Percentiles rank a stretch among this genome's conserved stretches.
Evolutionary conservation across 2,113 vertebrate genomes (phyloP).

Genomic region (Pyxicephalus adspersus): DNA sequence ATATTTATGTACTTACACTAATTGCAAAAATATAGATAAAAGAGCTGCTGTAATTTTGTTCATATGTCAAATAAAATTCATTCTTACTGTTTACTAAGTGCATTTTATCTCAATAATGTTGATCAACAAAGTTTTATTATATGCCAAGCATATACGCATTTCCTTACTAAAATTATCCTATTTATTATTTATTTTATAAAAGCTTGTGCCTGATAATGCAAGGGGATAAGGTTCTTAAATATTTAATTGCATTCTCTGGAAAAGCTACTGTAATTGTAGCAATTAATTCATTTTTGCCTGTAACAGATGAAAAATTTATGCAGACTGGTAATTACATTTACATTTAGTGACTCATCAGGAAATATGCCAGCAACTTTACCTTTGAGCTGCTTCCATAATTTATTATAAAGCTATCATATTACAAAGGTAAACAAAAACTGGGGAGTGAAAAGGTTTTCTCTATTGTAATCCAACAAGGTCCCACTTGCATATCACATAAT

Average conservation of each 20-base stretch:
- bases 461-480: too few relatives aligned
- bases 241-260: conserved; percentile 42
- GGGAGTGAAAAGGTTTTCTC: background rate
- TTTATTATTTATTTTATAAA: conserved; percentile 47
- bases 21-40: too few relatives aligned
- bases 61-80: background rate
- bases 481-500: too few relatives aligned
- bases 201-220: conserved; percentile 20
- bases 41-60: background rate
- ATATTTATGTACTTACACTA: too few relatives aligned
- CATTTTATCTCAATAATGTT: conserved; percentile 33
- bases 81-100: background rate
- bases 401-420: background rate
- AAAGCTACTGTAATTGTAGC: conserved; percentile 29
- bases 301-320: conserved; percentile 33
- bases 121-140: background rate
- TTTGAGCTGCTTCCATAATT: conserved; percentile 3
- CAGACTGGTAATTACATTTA: conserved; percentile 38
- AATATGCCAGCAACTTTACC: conserved; percentile 23
- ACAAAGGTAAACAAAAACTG: background rate
- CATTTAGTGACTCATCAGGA: conserved; percentile 50
- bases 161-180: conserved; percentile 27
- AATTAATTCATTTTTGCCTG: conserved; percentile 45
- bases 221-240: conserved; percentile 34
- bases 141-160: conserved; percentile 38